These are phyloP conservation scores for Tetragnatha montana DNA, from an alignment of 2,888 invertebrate species.

Conservation along the genomic window DNA sequence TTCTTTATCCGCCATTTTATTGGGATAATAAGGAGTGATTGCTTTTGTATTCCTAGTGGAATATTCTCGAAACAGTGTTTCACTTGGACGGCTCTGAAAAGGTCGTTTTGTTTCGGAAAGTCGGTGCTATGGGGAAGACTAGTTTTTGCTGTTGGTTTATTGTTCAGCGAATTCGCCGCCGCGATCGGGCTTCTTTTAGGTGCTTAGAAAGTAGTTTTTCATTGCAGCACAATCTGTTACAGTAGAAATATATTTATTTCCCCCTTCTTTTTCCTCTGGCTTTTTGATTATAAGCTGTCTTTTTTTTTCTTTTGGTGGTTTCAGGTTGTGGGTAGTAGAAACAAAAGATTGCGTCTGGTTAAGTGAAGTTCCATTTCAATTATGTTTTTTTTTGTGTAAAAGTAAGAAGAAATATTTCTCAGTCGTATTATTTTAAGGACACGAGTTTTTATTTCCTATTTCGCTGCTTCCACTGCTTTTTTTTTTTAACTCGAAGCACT, in stretches of 20 bases:
- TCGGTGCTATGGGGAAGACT: background rate
- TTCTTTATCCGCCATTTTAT: background rate
- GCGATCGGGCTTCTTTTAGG: background rate
- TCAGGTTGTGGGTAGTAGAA: background rate
- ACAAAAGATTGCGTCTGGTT: slow-evolving; percentile 1
- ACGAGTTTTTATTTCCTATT: no score
- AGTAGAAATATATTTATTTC: background rate
- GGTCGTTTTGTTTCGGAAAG: background rate
- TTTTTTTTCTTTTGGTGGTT: no score
- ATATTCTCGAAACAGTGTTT: background rate
- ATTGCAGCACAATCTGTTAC: background rate
- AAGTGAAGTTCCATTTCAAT: background rate
- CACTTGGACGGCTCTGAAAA: background rate
- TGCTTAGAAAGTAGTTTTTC: background rate
- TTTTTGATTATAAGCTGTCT: background rate
- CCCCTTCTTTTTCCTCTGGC: background rate
- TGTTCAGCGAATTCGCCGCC: background rate
- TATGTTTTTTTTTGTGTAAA: background rate
- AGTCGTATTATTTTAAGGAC: background rate
- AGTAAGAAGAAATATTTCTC: background rate
- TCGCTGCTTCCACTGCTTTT: no score
- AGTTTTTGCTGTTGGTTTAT: background rate
- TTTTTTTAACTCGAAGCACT: no score
- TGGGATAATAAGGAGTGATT: background rate
- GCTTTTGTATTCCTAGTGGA: background rate